Evolutionary conservation across 1,140 invertebrate genomes (phyloP).

Genomic region (Heliconius hewitsoni): DNA sequence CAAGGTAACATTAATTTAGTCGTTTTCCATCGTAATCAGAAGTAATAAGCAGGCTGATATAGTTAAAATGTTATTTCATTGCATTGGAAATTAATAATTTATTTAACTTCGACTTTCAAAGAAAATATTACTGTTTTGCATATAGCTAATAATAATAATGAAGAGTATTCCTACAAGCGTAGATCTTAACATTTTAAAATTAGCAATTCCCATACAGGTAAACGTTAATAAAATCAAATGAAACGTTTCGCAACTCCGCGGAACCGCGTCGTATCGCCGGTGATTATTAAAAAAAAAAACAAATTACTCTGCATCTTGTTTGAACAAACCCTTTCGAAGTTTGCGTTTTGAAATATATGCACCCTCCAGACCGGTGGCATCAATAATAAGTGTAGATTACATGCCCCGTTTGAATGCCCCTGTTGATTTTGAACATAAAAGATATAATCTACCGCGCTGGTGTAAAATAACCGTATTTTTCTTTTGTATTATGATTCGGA

Average conservation of each 20-base stretch:
- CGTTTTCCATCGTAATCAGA: no score
- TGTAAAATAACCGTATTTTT: slow-evolving; percentile 80
- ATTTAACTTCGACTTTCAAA: no score
- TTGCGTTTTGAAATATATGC: slow-evolving; percentile 76
- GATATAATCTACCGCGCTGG: slow-evolving; percentile 79
- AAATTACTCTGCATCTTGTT: slow-evolving; percentile 65
- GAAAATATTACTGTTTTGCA: no score
- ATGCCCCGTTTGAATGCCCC: slow-evolving; percentile 79
- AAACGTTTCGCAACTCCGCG: slow-evolving; percentile 26
- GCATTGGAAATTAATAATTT: no score
- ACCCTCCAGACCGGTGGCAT: slow-evolving; percentile 66
- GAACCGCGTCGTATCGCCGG: slow-evolving; percentile 21
- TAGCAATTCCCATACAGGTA: neutral
- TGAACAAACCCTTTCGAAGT: slow-evolving; percentile 69
- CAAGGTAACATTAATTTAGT: no score
- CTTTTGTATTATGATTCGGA: slow-evolving; percentile 74
- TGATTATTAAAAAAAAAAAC: slow-evolving; percentile 69
- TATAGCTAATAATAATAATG: no score
- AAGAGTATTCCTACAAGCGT: no score
- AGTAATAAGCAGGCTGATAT: no score
- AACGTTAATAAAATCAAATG: slow-evolving; percentile 14
- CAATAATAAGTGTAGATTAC: slow-evolving; percentile 80
- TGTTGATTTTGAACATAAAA: slow-evolving; percentile 80
- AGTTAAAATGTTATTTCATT: no score
- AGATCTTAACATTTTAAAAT: neutral